These are phyloP conservation scores for Exephanes ischioxanthus DNA, from an alignment of 2,888 invertebrate genomes.

Conservation along the genomic window DNA sequence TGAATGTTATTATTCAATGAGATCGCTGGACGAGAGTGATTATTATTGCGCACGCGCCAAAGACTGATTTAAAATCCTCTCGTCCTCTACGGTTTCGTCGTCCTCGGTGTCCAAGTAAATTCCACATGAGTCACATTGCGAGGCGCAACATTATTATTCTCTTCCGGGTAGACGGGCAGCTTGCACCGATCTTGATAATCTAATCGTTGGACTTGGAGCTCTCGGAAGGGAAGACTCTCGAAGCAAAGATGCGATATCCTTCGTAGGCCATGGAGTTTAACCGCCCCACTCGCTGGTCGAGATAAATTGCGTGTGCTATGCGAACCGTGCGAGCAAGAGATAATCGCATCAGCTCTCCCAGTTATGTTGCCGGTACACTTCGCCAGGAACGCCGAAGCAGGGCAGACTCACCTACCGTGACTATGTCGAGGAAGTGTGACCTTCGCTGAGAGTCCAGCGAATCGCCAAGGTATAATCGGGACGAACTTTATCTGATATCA, in stretches of 20 bases:
- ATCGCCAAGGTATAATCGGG: background rate
- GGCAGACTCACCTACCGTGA: conserved; percentile 40
- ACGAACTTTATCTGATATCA: conserved; percentile 31
- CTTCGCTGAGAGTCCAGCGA: conserved; percentile 12
- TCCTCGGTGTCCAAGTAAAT: background rate
- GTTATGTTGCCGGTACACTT: conserved; percentile 28
- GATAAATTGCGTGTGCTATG: conserved; percentile 52
- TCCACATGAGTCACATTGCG: conserved; percentile 12
- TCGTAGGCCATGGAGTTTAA: conserved; percentile 17
- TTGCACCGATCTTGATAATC: conserved; percentile 38
- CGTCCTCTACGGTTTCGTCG: background rate
- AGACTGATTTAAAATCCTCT: background rate
- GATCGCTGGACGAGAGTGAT: background rate
- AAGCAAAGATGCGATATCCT: conserved; percentile 38
- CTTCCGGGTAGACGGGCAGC: conserved; percentile 27
- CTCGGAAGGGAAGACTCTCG: conserved; percentile 17
- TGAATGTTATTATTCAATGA: background rate
- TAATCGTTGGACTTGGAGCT: conserved; percentile 28
- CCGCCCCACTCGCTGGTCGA: conserved; percentile 42
- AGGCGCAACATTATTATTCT: conserved; percentile 13
- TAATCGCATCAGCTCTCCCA: conserved; percentile 51
- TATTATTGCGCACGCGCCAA: background rate
- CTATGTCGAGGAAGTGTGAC: conserved; percentile 30
- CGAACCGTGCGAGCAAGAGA: conserved; percentile 50
- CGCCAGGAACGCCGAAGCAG: conserved; percentile 5